Percentiles rank a stretch among this genome's conserved stretches.
These are phyloP conservation scores for Tachina lurida DNA, from an alignment of 2,888 invertebrate species.

Conservation along the genomic window DNA sequence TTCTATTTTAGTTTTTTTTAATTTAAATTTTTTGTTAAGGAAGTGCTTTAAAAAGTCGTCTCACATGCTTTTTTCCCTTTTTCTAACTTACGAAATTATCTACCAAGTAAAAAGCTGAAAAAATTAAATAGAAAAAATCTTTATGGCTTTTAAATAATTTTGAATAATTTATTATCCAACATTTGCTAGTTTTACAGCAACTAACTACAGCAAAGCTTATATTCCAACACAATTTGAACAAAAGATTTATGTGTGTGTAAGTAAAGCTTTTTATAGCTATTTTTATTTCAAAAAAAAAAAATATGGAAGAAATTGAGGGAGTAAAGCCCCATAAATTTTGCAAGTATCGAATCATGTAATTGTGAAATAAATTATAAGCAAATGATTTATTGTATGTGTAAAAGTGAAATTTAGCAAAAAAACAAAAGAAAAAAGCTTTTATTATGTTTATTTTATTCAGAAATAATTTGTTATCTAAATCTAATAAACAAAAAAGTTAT, in stretches of 20 bases:
- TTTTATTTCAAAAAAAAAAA: neutral
- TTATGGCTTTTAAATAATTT: constrained; percentile 50
- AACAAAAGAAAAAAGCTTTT: too few species aligned
- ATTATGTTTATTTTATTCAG: neutral
- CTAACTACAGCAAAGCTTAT: neutral
- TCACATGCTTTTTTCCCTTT: neutral
- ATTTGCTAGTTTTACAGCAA: neutral
- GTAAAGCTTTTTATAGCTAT: neutral
- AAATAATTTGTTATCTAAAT: constrained; percentile 4
- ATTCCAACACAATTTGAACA: constrained; percentile 41
- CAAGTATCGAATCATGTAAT: constrained; percentile 39
- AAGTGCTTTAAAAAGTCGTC: neutral
- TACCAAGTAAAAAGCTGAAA: neutral
- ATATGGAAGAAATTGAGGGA: neutral
- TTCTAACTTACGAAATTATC: neutral
- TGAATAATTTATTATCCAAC: constrained; percentile 51
- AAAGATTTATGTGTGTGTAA: constrained; percentile 33
- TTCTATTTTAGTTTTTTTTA: neutral
- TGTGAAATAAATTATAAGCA: constrained; percentile 14
- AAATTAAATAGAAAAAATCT: neutral
- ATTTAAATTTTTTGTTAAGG: neutral
- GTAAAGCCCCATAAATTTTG: neutral
- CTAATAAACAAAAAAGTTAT: neutral
- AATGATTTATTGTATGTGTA: constrained; percentile 1
- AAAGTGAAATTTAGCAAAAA: neutral